A percentile compares a stretch with the other conserved stretches of the same genome.
Evolutionary conservation across 2,888 invertebrate genomes (phyloP).

Genomic region (Callyntrura guangdongensis): DNA sequence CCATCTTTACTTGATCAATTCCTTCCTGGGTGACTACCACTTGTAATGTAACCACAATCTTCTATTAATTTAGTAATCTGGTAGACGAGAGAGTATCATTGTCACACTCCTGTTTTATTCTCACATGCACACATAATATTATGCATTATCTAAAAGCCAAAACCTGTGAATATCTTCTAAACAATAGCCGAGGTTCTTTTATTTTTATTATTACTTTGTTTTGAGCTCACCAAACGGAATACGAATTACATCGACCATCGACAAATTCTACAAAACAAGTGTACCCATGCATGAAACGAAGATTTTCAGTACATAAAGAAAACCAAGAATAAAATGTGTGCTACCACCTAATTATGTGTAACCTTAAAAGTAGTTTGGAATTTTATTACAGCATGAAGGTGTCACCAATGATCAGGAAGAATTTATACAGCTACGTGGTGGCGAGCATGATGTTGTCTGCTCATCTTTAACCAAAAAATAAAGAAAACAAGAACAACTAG

Average conservation of each 20-base stretch:
- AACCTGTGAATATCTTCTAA: neutral
- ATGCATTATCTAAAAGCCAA: neutral
- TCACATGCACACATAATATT: too few relatives aligned
- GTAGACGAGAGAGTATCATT: conserved; percentile 52
- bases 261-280: neutral
- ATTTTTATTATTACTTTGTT: neutral
- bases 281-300: neutral
- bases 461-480: neutral
- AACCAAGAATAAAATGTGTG: conserved; percentile 20
- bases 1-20: conserved; percentile 40
- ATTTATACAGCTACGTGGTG: neutral
- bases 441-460: neutral
- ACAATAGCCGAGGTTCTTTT: neutral
- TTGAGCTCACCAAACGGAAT: neutral
- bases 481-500: neutral
- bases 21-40: conserved; percentile 24
- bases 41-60: conserved; percentile 23
- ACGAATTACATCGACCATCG: neutral
- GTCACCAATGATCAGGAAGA: conserved; percentile 55
- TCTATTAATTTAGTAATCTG: conserved; percentile 2
- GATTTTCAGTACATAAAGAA: neutral
- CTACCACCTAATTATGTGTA: conserved; percentile 74
- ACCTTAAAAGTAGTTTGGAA: conserved; percentile 63
- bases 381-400: conserved; percentile 58
- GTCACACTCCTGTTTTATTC: conserved; percentile 59